A percentile compares a stretch with the other conserved stretches of the same genome.
Evolutionary conservation across 2,888 invertebrate species (phyloP).

Genomic region (Philereme vetulata): DNA sequence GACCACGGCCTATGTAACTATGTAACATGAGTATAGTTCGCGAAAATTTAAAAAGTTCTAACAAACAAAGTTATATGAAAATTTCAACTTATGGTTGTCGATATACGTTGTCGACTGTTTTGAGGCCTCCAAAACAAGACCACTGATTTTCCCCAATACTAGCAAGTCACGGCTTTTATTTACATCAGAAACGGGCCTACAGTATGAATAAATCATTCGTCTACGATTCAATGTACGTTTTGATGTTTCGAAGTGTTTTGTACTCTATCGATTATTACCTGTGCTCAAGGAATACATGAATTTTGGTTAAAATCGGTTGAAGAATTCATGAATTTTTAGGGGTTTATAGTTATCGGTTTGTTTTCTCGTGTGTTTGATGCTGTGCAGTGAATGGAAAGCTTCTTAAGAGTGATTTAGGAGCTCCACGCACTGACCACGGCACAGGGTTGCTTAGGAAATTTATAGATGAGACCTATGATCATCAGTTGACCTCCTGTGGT

Average conservation of each 20-base stretch:
- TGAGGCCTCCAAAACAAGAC: conserved; percentile 3
- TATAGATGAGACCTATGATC: too few species aligned
- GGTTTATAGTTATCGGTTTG: neutral
- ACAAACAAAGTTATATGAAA: too few species aligned
- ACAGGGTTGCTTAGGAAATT: too few species aligned
- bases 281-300: conserved; percentile 1
- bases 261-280: conserved; percentile 5
- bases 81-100: too few species aligned
- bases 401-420: too few species aligned
- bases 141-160: conserved; percentile 10
- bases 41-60: too few species aligned
- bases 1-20: too few species aligned
- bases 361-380: neutral
- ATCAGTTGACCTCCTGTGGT: too few species aligned
- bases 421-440: too few species aligned
- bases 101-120: neutral
- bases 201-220: conserved; percentile 48
- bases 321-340: neutral
- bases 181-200: conserved; percentile 43
- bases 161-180: conserved; percentile 39
- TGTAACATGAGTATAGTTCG: too few species aligned
- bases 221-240: conserved; percentile 30
- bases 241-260: conserved; percentile 15
- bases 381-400: neutral
- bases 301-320: neutral